Base-by-base conservation (phyloP, 2,888 invertebrate species). In the Nysson spinosus region DNA sequence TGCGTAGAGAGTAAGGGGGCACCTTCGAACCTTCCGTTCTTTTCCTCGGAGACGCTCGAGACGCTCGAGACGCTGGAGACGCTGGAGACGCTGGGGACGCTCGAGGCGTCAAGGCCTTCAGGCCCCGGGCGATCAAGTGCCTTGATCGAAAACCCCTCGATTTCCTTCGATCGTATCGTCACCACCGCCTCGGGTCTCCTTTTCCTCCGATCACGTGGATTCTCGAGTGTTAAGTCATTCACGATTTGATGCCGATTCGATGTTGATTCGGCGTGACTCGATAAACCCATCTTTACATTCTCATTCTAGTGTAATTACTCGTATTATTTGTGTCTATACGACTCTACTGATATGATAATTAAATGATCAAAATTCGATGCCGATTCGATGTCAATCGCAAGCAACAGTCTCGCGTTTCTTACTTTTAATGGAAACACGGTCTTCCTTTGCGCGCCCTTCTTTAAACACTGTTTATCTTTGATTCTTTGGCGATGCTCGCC, bases 91-190 rank as follows among this genome's bases (percentile, higher is more conserved):
- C 43, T 7, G 57, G 49, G 58, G 60, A 60, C 56, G 77, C 78
- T 71, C 58, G 76, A 77, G 79, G 78, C 77, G 61, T 28, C 79
- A 82, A 79, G 81, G 84, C 50, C 70, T 77, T 63, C 51, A 47
- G 37, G 73, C 84, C 79, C 50, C 63, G 65, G 82, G 85, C 84
- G 65, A 82, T 83, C 73, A 73, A 64, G 71, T 75, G 74, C 85
- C 85, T 86, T 84, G 82, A 80, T 83, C 79, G 74, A 80, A 74
- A 75, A 70, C 73, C 37, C 50, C 51, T 57, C 40, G 44, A 35
- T 63, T 66, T 62, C 17, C 50, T 61, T 52, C 52, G 49, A 54
- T 60, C 51, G 32, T 58, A 58, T 47, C 44, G 51, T 56, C 51
- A 50, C 40, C 32, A 50, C 3, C 43, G 42, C 68, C 56, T 60